Evolutionary conservation across 2,888 invertebrate species (phyloP).

Genomic region (Venusia cambrica): DNA sequence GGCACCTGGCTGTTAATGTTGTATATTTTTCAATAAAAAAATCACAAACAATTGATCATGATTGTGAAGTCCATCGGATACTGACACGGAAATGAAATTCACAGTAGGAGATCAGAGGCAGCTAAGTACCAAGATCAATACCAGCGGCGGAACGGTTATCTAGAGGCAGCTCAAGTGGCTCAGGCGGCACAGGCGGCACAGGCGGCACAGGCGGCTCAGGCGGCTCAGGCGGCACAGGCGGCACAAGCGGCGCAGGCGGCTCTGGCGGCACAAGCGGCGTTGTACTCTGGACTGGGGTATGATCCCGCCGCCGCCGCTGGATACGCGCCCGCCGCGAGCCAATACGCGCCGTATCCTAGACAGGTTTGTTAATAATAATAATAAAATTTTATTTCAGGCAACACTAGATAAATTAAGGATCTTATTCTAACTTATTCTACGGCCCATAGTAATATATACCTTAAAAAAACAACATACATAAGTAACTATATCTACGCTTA

Average conservation of each 20-base stretch:
- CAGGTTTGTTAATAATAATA: constrained; percentile 5
- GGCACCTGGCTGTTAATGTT: no score
- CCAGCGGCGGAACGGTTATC: constrained; percentile 39
- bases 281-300: constrained; percentile 52
- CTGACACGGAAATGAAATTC: not conserved
- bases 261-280: constrained; percentile 23
- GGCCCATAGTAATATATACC: no score
- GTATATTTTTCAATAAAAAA: no score
- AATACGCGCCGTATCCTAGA: constrained; percentile 41
- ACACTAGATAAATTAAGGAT: no score
- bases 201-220: constrained; percentile 9
- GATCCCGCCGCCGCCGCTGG: constrained; percentile 31
- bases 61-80: no score
- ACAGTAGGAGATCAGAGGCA: constrained; percentile 32
- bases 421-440: no score
- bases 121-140: constrained; percentile 61
- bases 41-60: no score
- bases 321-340: constrained; percentile 39
- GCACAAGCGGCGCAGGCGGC: constrained; percentile 18
- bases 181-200: constrained; percentile 33
- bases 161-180: constrained; percentile 35
- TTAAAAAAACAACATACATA: no score
- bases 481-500: no score
- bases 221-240: constrained; percentile 14
- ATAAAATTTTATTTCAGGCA: no score